Evolutionary conservation across 2,888 invertebrate species (phyloP), one percentile per base, ranked within the genome.

Genomic region (Aquatica leii): DNA sequence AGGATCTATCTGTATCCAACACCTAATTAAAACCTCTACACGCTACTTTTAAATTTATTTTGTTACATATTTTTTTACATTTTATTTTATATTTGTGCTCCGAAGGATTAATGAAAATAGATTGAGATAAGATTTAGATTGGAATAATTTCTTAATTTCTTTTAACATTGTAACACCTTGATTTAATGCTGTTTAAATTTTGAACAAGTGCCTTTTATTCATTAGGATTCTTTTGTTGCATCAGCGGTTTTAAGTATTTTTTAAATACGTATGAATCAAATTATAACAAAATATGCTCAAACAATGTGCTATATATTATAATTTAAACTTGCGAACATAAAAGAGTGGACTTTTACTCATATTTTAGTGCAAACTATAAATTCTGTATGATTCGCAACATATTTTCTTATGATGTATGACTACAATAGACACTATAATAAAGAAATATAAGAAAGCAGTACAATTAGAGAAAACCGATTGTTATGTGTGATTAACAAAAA

Each of bases 21-120:
- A 65, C 65, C 67, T 69, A 69, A 69, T 69, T 69, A 69, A 69
- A 66, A 59, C 60, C 62, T 65, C 63, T 62, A 63, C 65, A 58
- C 63, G 67, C 65, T 60, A 59, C 59, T 62, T 66, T 62, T 66
- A 60, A 60, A 37, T 68, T 66, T 65, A 59, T 63, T 66, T 66
- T 61, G 4, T 24, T n/a, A n/a, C 24, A 24, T 66, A 37, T 56
- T 51, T 59, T 62, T 56, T 21, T 41, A 52, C 52, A 49, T 59
- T 59, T 67, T 57, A 59, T 63, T 61, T 63, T 62, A 62, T 63
- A 54, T 61, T 60, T 58, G 56, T 62, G 62, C 52, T 35, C 52
- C 55, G 43, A 51, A 59, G 50, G 58, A 59, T 52, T 57, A 56
- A 64, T 56, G 43, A 62, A 54, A 62, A 49, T 43, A 60, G 62